A percentile compares a stretch with the other conserved stretches of the same genome.
phyloP scores from a whole-genome alignment of 30 jellyfish, hydroid and myxozoan genomes.

The Calvadosia cruxmelitensis region DNA sequence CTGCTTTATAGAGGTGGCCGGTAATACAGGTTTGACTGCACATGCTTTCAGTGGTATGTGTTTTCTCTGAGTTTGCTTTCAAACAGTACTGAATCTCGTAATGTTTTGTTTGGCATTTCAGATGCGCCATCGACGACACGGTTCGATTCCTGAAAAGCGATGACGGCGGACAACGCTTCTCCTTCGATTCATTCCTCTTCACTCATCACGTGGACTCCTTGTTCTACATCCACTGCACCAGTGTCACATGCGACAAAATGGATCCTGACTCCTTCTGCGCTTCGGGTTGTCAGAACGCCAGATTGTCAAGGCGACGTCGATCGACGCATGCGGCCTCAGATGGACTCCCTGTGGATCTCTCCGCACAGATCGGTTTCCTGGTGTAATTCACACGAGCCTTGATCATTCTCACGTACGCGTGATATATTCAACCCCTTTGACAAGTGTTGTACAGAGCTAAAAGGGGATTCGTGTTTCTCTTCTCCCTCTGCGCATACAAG shows the following conservation, averaged over 20 bases:
- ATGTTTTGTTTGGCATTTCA: constrained; percentile 1
- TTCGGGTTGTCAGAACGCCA: neutral
- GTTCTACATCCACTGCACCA: constrained; percentile 34
- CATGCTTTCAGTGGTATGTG: no score
- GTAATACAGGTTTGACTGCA: no score
- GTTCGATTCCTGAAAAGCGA: constrained; percentile 11
- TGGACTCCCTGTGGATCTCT: neutral
- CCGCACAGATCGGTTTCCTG: neutral
- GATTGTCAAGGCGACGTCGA: constrained; percentile 6
- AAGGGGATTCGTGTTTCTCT: no score
- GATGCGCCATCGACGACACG: constrained; percentile 52
- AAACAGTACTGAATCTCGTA: no score
- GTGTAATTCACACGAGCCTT: no score
- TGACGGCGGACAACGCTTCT: constrained; percentile 37
- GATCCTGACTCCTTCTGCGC: constrained; percentile 5
- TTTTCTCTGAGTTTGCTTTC: no score
- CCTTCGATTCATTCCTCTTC: constrained; percentile 30
- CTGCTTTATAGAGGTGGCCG: no score
- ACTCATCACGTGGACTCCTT: constrained; percentile 15
- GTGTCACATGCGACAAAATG: constrained; percentile 11
- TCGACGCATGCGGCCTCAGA: neutral
- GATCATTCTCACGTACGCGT: no score
- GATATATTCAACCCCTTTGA: no score
- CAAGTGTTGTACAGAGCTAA: no score
- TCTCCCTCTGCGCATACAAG: no score